These are phyloP conservation scores for Cotesia glomerata DNA, from an alignment of 1,140 invertebrate genomes.

Conservation along the genomic window DNA sequence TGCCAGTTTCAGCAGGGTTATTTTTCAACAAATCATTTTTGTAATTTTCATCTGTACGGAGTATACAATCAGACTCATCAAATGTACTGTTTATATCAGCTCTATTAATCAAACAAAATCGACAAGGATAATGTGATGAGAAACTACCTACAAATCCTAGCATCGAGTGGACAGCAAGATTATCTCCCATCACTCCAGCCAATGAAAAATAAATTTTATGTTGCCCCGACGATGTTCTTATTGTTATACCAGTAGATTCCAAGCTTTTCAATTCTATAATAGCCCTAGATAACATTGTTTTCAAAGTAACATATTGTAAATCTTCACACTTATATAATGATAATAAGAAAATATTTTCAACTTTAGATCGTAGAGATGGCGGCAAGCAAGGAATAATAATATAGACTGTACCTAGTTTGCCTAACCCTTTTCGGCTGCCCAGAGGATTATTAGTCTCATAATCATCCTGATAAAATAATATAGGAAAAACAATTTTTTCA, in stretches of 20 bases:
- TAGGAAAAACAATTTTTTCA: neutral
- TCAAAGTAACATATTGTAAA: conserved; percentile 24
- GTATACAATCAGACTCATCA: conserved; percentile 16
- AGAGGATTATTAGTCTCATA: conserved; percentile 31
- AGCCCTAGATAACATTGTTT: conserved; percentile 21
- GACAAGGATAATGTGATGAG: conserved; percentile 19
- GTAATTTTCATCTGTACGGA: conserved; percentile 29
- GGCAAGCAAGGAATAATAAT: conserved; percentile 31
- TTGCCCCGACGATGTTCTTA: conserved; percentile 12
- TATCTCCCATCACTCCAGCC: conserved; percentile 23
- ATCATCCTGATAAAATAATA: conserved; percentile 15
- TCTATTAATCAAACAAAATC: conserved; percentile 15
- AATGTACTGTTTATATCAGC: neutral
- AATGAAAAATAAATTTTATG: conserved; percentile 28
- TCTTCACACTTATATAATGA: conserved; percentile 30
- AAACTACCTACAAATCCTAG: conserved; percentile 19
- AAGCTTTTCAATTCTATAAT: conserved; percentile 28
- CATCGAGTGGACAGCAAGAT: conserved; percentile 25
- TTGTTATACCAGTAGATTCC: neutral
- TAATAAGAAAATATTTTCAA: conserved; percentile 32
- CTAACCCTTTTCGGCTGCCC: conserved; percentile 35
- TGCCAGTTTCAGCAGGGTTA: conserved; percentile 3
- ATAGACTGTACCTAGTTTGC: conserved; percentile 32
- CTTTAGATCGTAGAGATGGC: conserved; percentile 27
- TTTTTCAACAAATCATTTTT: conserved; percentile 11